Evolutionary conservation across 1,140 invertebrate genomes (phyloP).

Genomic region (Plectus sambesii): DNA sequence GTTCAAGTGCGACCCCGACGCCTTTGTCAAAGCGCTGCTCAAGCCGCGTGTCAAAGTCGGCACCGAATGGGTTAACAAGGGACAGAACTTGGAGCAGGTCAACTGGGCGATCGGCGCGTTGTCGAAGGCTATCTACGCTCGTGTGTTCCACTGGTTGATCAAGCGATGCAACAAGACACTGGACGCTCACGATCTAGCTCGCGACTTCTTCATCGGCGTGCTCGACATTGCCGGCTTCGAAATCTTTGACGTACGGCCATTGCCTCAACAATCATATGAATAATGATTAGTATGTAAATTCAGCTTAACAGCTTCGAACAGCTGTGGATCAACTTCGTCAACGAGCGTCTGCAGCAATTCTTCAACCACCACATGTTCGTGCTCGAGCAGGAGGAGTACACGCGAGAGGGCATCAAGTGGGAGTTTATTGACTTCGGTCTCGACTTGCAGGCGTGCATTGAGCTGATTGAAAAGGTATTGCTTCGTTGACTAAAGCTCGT

Average conservation of each 20-base stretch:
- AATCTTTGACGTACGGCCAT: slow-evolving; percentile 92
- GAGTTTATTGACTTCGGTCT: slow-evolving; percentile 99
- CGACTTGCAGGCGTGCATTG: slow-evolving; percentile 95
- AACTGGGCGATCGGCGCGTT: slow-evolving; percentile 54
- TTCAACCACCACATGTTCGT: slow-evolving; percentile 99
- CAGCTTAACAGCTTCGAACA: slow-evolving; percentile 96
- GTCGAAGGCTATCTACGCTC: slow-evolving; percentile 56
- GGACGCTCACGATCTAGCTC: slow-evolving; percentile 46
- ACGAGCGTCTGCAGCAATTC: slow-evolving; percentile 98
- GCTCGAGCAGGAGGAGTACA: slow-evolving; percentile 97
- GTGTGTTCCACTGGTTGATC: slow-evolving; percentile 56
- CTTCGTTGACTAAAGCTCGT: background rate
- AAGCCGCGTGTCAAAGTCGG: slow-evolving; percentile 57
- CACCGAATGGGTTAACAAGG: slow-evolving; percentile 54
- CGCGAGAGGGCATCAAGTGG: slow-evolving; percentile 94
- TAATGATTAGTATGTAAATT: too few relatives aligned
- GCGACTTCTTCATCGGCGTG: slow-evolving; percentile 62
- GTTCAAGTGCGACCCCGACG: slow-evolving; percentile 50
- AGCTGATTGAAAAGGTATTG: slow-evolving; percentile 95
- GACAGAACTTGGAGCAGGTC: slow-evolving; percentile 61
- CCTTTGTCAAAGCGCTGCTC: slow-evolving; percentile 53
- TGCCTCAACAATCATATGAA: too few relatives aligned
- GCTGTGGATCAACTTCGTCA: slow-evolving; percentile 99
- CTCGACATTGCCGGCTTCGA: slow-evolving; percentile 99
- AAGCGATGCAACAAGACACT: slow-evolving; percentile 55